A percentile compares a stretch with the other conserved stretches of the same genome.
Conservation (phyloP, 2,113 vertebrate genomes). For the Lutjanus erythropterus region DNA sequence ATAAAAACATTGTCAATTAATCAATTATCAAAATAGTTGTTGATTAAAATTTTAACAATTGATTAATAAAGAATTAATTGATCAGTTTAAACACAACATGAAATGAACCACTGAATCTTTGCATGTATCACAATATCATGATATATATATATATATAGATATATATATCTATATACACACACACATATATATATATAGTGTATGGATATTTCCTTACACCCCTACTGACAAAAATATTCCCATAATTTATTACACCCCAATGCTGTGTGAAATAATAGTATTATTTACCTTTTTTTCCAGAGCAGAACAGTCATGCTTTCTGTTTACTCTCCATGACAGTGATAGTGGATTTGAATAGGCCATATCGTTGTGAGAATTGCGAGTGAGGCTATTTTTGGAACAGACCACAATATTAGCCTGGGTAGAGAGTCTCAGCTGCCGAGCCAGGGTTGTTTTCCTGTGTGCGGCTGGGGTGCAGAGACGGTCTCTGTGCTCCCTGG, state of each 20-base stretch:
- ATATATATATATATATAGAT: too few species aligned
- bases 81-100: too few species aligned
- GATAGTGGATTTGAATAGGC: conserved; percentile 35
- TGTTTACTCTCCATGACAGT: conserved; percentile 27
- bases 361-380: conserved; percentile 35
- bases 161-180: too few species aligned
- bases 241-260: neutral
- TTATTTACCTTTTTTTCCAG: neutral
- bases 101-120: too few species aligned
- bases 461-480: conserved; percentile 63
- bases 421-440: conserved; percentile 55
- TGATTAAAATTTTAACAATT: too few species aligned
- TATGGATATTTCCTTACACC: too few species aligned
- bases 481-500: conserved; percentile 53
- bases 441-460: conserved; percentile 66
- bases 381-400: conserved; percentile 65
- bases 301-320: neutral
- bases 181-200: too few species aligned
- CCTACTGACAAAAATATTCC: neutral
- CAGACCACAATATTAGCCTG: conserved; percentile 53
- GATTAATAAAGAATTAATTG: too few species aligned
- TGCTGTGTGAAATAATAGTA: neutral
- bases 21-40: too few species aligned
- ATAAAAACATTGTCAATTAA: too few species aligned
- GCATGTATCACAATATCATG: too few species aligned